Evolutionary conservation across 2,888 invertebrate genomes (phyloP).

Genomic region (Ypsolopha sequella): DNA sequence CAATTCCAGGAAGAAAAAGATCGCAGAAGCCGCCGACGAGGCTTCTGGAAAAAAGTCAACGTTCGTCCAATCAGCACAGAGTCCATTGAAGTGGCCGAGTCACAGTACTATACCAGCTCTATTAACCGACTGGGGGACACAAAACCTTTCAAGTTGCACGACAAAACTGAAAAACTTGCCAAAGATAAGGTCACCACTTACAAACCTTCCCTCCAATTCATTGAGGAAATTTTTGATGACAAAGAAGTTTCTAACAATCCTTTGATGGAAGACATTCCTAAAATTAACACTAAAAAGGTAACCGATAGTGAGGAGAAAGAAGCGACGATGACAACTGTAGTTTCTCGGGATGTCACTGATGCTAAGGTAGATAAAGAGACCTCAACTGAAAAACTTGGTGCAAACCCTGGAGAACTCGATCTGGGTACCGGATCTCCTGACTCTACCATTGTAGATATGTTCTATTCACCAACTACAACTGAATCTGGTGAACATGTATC

Average conservation of each 20-base stretch:
- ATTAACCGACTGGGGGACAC: slow-evolving; percentile 58
- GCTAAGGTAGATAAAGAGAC: slow-evolving; percentile 20
- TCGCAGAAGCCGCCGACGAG: slow-evolving; percentile 65
- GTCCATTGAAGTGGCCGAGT: slow-evolving; percentile 83
- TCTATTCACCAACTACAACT: slow-evolving; percentile 36
- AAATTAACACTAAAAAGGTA: slow-evolving; percentile 18
- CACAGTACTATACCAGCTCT: slow-evolving; percentile 75
- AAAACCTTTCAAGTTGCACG: slow-evolving; percentile 26
- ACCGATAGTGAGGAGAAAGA: neutral
- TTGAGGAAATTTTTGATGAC: slow-evolving; percentile 34
- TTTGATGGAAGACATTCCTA: slow-evolving; percentile 38
- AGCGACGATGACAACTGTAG: slow-evolving; percentile 13
- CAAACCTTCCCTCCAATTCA: slow-evolving; percentile 43
- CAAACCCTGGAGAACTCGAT: slow-evolving; percentile 47
- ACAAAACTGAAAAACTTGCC: slow-evolving; percentile 26
- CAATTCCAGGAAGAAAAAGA: slow-evolving; percentile 18
- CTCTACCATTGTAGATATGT: slow-evolving; percentile 39
- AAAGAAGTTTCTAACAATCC: slow-evolving; percentile 28
- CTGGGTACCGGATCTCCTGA: slow-evolving; percentile 51
- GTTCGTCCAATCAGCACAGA: slow-evolving; percentile 71
- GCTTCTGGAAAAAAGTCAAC: slow-evolving; percentile 81
- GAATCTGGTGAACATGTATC: slow-evolving; percentile 26
- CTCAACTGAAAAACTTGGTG: slow-evolving; percentile 19
- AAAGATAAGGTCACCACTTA: slow-evolving; percentile 43
- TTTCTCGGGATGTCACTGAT: slow-evolving; percentile 12